A percentile compares a stretch with the other conserved stretches of the same genome.
phyloP scores from a whole-genome alignment of 1,140 invertebrate genomes.

The Drosophila bocqueti region DNA sequence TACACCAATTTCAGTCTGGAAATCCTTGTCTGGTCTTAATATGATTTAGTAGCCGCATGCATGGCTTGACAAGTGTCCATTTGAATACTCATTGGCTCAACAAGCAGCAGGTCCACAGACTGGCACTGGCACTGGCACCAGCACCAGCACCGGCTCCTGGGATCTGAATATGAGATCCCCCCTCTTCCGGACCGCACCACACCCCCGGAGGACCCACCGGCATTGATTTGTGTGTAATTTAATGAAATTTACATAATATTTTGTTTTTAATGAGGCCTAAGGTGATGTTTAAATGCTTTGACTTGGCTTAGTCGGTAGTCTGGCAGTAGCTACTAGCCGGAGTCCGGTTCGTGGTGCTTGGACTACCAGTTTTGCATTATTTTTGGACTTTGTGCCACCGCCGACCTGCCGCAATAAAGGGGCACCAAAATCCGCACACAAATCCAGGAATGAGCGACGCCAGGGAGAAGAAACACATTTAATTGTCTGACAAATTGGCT shows the following conservation, averaged over 20 bases:
- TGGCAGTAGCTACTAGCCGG: slow-evolving; percentile 31
- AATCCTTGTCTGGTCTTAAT: slow-evolving; percentile 84
- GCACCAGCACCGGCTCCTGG: slow-evolving; percentile 24
- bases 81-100: slow-evolving; percentile 85
- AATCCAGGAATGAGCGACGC: not conserved
- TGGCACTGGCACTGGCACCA: slow-evolving; percentile 15
- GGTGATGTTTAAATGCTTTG: slow-evolving; percentile 84
- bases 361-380: slow-evolving; percentile 55
- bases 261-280: slow-evolving; percentile 84
- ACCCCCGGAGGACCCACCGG: not conserved
- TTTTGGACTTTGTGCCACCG: slow-evolving; percentile 38
- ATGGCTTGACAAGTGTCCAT: slow-evolving; percentile 84
- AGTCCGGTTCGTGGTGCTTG: slow-evolving; percentile 47
- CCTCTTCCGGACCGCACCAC: not conserved
- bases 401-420: slow-evolving; percentile 66
- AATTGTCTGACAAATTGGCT: slow-evolving; percentile 82
- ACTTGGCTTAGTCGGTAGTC: slow-evolving; percentile 71
- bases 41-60: slow-evolving; percentile 83
- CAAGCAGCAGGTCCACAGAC: slow-evolving; percentile 53
- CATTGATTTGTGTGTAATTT: slow-evolving; percentile 84
- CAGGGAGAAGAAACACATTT: slow-evolving; percentile 28
- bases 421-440: not conserved
- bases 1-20: slow-evolving; percentile 79
- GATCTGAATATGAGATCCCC: slow-evolving; percentile 19
- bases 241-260: slow-evolving; percentile 84